Base-by-base conservation (phyloP, 2,113 vertebrate genomes). In the Lophius piscatorius region DNA sequence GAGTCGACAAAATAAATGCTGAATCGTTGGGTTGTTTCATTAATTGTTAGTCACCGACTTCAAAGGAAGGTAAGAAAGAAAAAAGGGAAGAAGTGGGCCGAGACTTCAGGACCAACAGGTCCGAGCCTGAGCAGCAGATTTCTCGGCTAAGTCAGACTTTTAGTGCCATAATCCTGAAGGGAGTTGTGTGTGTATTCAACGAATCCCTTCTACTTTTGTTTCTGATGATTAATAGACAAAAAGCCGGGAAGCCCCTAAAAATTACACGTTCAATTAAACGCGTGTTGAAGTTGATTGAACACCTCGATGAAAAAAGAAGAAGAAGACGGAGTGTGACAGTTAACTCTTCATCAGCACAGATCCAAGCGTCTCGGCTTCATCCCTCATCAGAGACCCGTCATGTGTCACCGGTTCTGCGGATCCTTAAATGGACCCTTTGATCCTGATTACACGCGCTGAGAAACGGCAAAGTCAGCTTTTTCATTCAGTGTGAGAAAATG, bases 201-300 rank as follows among this genome's bases (percentile, higher is more conserved):
- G 69, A 69, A 45, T 48, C n/a, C 46, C 57, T 21, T 41, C 24
- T n/a, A 33, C 44, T 60, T 47, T 70, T 52, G 58, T 54, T 58
- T 69, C 29, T 45, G n/a, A 22, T 21, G 18, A 41, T 52, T 24
- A 42, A 2, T 14, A 7, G 28, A 4, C 21, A 55, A 45, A 26
- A 23, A 8, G 6, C 48, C 49, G 66, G 70, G 63, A 82, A 78
- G 74, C 5, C 67, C 63, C 67, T 4, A 41, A 23, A 77, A 78
- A 78, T 75, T 34, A 75, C 36, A 57, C 69, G 71, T 80, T 78
- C 48, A 9, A 1, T 33, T 48, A 8, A 42, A 44, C 34, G 8
- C 44, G 44, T 34, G 56, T 48, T n/a, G 4, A 28, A 22, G 60
- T 17, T 42, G 34, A 63, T 10, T 0, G 46, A 22, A 36, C 38